Base-by-base conservation (phyloP, 2,113 vertebrate species). In the Lepisosteus osseus region DNA sequence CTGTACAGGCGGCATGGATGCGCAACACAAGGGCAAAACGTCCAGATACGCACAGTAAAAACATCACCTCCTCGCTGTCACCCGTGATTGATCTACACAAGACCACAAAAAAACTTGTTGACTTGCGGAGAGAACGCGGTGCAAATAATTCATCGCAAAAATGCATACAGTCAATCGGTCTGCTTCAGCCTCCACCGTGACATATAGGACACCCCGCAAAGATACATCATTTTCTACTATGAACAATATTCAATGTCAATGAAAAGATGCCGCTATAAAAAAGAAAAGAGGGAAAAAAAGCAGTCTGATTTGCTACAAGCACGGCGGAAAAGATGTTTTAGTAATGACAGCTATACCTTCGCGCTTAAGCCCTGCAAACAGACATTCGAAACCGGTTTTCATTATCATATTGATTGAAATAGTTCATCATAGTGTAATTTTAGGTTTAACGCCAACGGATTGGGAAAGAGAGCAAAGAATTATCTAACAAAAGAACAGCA, bases 401-500 rank as follows among this genome's bases (percentile, higher is more conserved):
- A 99, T 98, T 98, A 98, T 94, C 95, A 98, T 98, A 98, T 97
- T 99, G 95, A 97, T 97, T 95, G 95, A 92, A 93, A 94, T 93
- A 96, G 93, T 96, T 96, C 94, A 96, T 94, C 95, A 93, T 91
- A 92, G 92, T 91, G 90, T 93, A 94, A 93, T 95, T 94, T 95
- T 90, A 87, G 95, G 90, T 96, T 97, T 95, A 94, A 91, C 82
- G 89, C 92, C 91, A 87, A 90, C 81, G 81, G 92, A 94, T 85
- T 82, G 90, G 86, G 94, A 94, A 93, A 89, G 90, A 88, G 88
- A 92, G 92, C 91, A 93, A 91, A 95, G 96, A 94, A 94, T 96
- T 95, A 96, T 94, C 93, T 90, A 90, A 95, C 95, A 95, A 96
- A 97, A 96, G 94, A 90, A 91, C 86, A 90, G 93, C 93, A 96